These are phyloP conservation scores for Crenuchus spilurus DNA, from an alignment of 2,797 vertebrate species.

Conservation along the genomic window DNA sequence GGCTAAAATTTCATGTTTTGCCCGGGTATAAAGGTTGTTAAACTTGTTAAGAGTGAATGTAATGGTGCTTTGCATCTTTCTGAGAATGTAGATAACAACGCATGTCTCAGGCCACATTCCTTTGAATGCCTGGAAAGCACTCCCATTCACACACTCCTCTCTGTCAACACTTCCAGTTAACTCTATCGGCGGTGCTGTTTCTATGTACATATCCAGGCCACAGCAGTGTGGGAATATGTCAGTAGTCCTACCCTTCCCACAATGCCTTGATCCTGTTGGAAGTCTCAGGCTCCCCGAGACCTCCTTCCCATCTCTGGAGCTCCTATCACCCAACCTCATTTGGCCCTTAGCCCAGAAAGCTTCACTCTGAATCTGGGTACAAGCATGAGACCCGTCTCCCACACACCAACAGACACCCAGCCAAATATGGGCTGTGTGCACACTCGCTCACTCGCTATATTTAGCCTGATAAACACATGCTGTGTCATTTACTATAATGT, in stretches of 20 bases:
- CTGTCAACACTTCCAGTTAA: not conserved
- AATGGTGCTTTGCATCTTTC: not conserved
- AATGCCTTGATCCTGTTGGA: constrained; percentile 35
- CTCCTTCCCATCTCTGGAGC: constrained; percentile 40
- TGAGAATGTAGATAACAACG: not conserved
- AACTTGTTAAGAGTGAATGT: not conserved
- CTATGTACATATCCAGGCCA: constrained; percentile 7
- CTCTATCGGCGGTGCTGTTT: not conserved
- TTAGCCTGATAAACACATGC: constrained; percentile 53
- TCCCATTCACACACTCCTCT: not conserved
- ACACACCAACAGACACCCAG: constrained; percentile 42
- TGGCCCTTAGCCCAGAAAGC: constrained; percentile 55
- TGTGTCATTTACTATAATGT: constrained; percentile 52
- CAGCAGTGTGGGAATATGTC: constrained; percentile 53
- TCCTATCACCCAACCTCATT: constrained; percentile 26
- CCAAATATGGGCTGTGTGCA: constrained; percentile 57
- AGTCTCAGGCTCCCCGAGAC: constrained; percentile 34
- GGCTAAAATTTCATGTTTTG: constrained; percentile 11
- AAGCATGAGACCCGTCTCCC: constrained; percentile 49
- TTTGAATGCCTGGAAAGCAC: not conserved
- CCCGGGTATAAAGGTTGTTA: not conserved
- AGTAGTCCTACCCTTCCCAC: constrained; percentile 30
- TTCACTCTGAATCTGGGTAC: constrained; percentile 53
- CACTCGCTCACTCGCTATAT: constrained; percentile 50
- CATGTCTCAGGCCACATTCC: not conserved